Evolutionary conservation across 2,888 invertebrate genomes (phyloP).

Genomic region (Pseudococcus longispinus): DNA sequence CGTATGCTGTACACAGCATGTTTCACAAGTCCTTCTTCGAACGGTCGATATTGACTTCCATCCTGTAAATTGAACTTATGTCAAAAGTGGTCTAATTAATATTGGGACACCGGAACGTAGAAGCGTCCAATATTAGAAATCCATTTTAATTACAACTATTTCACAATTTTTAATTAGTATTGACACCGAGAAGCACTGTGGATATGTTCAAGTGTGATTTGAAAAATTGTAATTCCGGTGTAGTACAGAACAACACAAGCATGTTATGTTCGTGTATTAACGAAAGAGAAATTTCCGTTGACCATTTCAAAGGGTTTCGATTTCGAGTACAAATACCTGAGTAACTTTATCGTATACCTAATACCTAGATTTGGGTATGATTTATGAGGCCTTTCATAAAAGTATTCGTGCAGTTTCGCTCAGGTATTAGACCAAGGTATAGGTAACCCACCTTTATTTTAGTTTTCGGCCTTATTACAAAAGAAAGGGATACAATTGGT

Average conservation of each 20-base stretch:
- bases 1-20: not conserved
- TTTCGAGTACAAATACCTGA: not conserved
- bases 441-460: too few species aligned
- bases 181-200: not conserved
- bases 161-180: too few species aligned
- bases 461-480: not conserved
- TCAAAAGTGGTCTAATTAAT: too few species aligned
- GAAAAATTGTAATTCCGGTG: not conserved
- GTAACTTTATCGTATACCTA: not conserved
- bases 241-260: not conserved
- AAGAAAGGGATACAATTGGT: not conserved
- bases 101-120: not conserved
- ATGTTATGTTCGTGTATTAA: not conserved
- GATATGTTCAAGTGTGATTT: not conserved
- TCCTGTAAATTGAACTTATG: too few species aligned
- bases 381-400: not conserved
- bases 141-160: too few species aligned
- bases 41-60: not conserved
- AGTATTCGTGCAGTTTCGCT: not conserved
- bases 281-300: constrained; percentile 18
- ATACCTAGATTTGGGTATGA: not conserved
- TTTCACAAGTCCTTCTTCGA: not conserved
- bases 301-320: not conserved
- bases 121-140: too few species aligned
- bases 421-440: not conserved